phyloP scores from a whole-genome alignment of 2,888 invertebrate species.

The Sericinus montela region DNA sequence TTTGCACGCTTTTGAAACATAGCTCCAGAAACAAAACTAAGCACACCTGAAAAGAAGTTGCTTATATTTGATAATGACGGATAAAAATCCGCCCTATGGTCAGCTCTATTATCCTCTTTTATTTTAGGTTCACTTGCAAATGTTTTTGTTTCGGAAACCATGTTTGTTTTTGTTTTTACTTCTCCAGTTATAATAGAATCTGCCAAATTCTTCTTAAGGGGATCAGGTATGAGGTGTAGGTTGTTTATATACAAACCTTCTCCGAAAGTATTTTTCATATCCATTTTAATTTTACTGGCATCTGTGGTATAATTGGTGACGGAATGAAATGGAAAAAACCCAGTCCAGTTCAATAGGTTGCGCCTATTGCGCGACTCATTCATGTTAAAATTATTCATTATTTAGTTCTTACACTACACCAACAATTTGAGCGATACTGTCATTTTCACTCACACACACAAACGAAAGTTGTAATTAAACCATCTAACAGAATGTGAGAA shows the following conservation, averaged over 20 bases:
- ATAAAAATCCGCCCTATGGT: constrained; percentile 31
- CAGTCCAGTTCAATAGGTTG: constrained; percentile 31
- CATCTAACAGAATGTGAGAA: constrained; percentile 47
- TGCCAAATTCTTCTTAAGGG: constrained; percentile 62
- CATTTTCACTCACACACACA: constrained; percentile 48
- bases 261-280: constrained; percentile 44
- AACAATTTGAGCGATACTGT: constrained; percentile 38
- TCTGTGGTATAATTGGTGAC: constrained; percentile 53
- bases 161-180: constrained; percentile 24
- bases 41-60: constrained; percentile 53
- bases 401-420: constrained; percentile 36
- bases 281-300: constrained; percentile 34
- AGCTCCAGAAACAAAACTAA: constrained; percentile 51
- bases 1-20: constrained; percentile 49
- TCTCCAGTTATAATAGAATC: constrained; percentile 47
- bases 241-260: constrained; percentile 50
- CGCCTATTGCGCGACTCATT: constrained; percentile 52
- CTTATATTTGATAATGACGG: constrained; percentile 46
- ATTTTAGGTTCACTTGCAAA: constrained; percentile 9
- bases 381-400: constrained; percentile 48
- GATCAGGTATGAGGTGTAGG: constrained; percentile 54
- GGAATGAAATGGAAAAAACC: constrained; percentile 43
- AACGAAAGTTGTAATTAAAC: constrained; percentile 33
- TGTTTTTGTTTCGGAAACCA: constrained; percentile 21
- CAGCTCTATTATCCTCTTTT: constrained; percentile 27